These are phyloP conservation scores for Megastigmus dorsalis DNA, from an alignment of 2,888 invertebrate genomes.

Conservation along the genomic window DNA sequence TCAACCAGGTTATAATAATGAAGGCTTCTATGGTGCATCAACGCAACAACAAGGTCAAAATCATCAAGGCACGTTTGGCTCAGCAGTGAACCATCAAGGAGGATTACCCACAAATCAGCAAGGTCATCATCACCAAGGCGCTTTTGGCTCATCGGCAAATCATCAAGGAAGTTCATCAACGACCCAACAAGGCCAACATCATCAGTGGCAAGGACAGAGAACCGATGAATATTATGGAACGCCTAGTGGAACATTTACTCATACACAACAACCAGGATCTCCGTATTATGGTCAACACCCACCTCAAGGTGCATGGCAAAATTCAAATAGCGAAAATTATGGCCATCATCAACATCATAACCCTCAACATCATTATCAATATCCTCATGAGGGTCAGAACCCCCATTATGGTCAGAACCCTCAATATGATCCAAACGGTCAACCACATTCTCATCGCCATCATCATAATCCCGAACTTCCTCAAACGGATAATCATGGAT, in stretches of 20 bases:
- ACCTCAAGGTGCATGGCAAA: not conserved
- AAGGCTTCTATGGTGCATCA: not conserved
- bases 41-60: not conserved
- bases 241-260: not conserved
- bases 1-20: not conserved
- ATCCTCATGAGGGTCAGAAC: not conserved
- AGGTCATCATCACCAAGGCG: not conserved
- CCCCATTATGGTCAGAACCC: not conserved
- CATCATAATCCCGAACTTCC: conserved; percentile 15
- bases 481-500: not conserved
- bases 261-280: conserved; percentile 6
- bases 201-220: conserved; percentile 11
- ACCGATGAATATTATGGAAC: conserved; percentile 3
- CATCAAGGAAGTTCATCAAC: too few species aligned
- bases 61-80: not conserved
- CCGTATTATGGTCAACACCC: not conserved
- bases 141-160: not conserved
- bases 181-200: not conserved
- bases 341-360: conserved; percentile 29
- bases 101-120: too few species aligned
- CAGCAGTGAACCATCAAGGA: not conserved
- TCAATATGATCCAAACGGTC: not conserved
- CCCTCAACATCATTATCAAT: not conserved
- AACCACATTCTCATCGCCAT: not conserved
- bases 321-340: too few species aligned